Base-by-base conservation (phyloP, 2,888 invertebrate genomes). In the Linyphia triangularis region DNA sequence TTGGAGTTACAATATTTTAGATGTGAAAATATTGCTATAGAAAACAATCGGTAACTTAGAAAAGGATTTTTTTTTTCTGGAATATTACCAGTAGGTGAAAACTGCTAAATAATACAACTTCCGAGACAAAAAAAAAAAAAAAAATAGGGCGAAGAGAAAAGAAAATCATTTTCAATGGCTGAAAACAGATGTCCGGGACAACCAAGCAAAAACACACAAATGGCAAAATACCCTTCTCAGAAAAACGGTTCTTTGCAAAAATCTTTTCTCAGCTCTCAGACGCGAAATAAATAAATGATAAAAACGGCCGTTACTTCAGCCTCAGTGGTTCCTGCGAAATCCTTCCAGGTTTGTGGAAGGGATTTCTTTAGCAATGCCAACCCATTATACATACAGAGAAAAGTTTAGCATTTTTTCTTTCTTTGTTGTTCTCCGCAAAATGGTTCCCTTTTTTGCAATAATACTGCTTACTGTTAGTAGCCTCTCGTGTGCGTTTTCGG, bases 121-220 rank as follows among this genome's bases (percentile, higher is more conserved):
- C 40, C 26, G n/a, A 57, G 28, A 28, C 28, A 43, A 43, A 65
- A 26, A 37, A 40, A 67, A 59, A 61, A n/a, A n/a, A n/a, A n/a
- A n/a, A n/a, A n/a, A n/a, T n/a, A n/a, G n/a, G n/a, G n/a, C 16
- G 24, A 19, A 4, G 26, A 9, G 13, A 67, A 67, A 67, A 28
- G 28, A 67, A 65, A 79, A 79, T 65, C 51, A 65, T 43, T 79
- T 79, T 67, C 67, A 79, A 79, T 79, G 33, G 63, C 65, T 51
- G 28, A 51, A 79, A 67, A 79, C 78, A 79, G 78, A 79, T 79
- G 78, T 79, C 43, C 67, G 10, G 22, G 78, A 67, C 78, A 79
- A 16, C 65, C 7, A 13, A 43, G 43, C 67, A 28, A 30, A 77
- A 79, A 79, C 51, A 37, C 51, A 79, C 65, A 67, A 43, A 43